Evolutionary conservation across 2,888 invertebrate species (phyloP).

Genomic region (Nesidiocoris tenuis): DNA sequence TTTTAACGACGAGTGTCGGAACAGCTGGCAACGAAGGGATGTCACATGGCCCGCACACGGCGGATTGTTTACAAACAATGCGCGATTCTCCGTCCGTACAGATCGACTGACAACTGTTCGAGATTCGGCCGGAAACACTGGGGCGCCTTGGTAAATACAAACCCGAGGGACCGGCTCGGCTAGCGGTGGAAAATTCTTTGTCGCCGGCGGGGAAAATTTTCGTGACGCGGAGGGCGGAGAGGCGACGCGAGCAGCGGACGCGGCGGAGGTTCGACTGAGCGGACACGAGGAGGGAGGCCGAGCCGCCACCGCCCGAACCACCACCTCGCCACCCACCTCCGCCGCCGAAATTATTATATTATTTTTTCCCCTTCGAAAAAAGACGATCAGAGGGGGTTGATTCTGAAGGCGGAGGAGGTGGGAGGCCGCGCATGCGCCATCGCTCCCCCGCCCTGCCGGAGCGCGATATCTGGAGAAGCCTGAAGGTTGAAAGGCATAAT

Average conservation of each 20-base stretch:
- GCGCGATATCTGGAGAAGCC: too few species aligned
- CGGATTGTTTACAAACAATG: slow-evolving; percentile 35
- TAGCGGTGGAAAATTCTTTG: too few species aligned
- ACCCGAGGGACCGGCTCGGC: not conserved
- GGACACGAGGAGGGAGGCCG: not conserved
- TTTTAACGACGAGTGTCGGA: not conserved
- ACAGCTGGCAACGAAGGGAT: slow-evolving; percentile 3
- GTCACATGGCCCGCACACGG: slow-evolving; percentile 40
- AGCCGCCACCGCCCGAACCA: not conserved
- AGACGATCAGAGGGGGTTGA: slow-evolving; percentile 38
- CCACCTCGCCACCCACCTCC: slow-evolving; percentile 16
- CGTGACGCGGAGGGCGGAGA: not conserved
- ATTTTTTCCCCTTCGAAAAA: slow-evolving; percentile 37
- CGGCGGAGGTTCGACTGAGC: not conserved
- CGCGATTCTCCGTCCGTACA: too few species aligned
- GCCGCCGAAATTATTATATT: slow-evolving; percentile 38
- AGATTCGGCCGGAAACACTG: too few species aligned
- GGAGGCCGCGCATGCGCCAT: slow-evolving; percentile 17
- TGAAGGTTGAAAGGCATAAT: slow-evolving; percentile 21
- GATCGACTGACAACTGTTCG: too few species aligned
- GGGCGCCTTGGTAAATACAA: too few species aligned
- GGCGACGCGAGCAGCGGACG: not conserved
- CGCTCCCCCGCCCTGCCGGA: not conserved
- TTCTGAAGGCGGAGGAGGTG: slow-evolving; percentile 12
- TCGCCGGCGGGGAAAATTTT: not conserved